phyloP scores from a whole-genome alignment of 2,797 vertebrate genomes.

The Euthynnus affinis region DNA sequence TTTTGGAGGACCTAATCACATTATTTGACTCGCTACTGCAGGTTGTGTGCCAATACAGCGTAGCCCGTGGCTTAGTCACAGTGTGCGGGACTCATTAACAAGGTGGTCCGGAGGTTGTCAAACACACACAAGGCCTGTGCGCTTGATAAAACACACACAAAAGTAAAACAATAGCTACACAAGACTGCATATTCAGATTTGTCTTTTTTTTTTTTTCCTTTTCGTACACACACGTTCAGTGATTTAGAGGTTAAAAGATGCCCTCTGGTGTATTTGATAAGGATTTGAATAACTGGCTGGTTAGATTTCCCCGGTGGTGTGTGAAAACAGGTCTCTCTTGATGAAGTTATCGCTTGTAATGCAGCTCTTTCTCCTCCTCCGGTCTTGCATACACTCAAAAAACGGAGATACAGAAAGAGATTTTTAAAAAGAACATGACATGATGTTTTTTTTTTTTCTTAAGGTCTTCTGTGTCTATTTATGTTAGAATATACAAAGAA shows the following conservation, averaged over 20 bases:
- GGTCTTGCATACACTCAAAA: background rate
- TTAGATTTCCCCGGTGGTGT: slow-evolving; percentile 75
- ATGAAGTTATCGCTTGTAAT: slow-evolving; percentile 76
- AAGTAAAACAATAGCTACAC: slow-evolving; percentile 54
- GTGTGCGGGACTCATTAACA: slow-evolving; percentile 79
- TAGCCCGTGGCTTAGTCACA: slow-evolving; percentile 76
- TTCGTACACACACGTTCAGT: background rate
- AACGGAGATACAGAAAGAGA: slow-evolving; percentile 1
- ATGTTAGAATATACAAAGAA: slow-evolving; percentile 50
- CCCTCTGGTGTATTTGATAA: slow-evolving; percentile 78
- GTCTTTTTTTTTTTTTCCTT: too few relatives aligned
- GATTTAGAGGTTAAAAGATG: slow-evolving; percentile 79
- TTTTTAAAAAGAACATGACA: slow-evolving; percentile 28
- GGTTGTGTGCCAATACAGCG: slow-evolving; percentile 73
- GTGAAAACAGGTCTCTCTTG: slow-evolving; percentile 66
- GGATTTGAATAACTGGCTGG: slow-evolving; percentile 77
- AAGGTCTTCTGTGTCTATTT: slow-evolving; percentile 58
- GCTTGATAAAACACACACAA: slow-evolving; percentile 38
- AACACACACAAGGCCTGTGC: slow-evolving; percentile 50
- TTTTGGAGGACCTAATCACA: slow-evolving; percentile 82
- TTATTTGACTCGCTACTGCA: slow-evolving; percentile 77
- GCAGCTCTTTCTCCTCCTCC: slow-evolving; percentile 43
- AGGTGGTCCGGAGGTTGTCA: slow-evolving; percentile 72
- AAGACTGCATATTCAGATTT: background rate
- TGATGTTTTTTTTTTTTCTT: slow-evolving; percentile 56